These are phyloP conservation scores for Pteropus rufus DNA, from an alignment of 2,797 vertebrate genomes.

Conservation along the genomic window DNA sequence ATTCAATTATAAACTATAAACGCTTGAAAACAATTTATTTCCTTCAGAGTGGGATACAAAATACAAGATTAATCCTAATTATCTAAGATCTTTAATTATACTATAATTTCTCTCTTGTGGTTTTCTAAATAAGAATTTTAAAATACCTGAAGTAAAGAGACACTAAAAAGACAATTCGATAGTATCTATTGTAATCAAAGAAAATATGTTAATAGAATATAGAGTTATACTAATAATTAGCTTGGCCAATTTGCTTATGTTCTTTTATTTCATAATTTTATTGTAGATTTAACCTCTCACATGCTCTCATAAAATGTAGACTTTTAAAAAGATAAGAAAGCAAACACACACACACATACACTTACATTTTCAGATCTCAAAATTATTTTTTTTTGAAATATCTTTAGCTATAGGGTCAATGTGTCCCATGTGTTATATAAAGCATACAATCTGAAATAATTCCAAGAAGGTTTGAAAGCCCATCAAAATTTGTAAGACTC, in stretches of 20 bases:
- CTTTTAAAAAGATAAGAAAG: neutral
- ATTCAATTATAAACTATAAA: conserved; percentile 42
- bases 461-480: conserved; percentile 7
- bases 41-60: neutral
- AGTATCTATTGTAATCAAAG: neutral
- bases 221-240: neutral
- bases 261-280: neutral
- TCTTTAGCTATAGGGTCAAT: neutral
- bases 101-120: neutral
- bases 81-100: conserved; percentile 8
- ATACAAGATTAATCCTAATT: conserved; percentile 6
- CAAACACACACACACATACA: too few species aligned
- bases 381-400: conserved; percentile 24
- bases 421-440: neutral
- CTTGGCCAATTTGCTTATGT: neutral
- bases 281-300: neutral
- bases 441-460: neutral
- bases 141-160: neutral
- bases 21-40: conserved; percentile 36
- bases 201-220: conserved; percentile 5
- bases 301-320: neutral
- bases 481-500: neutral
- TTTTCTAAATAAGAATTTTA: conserved; percentile 25
- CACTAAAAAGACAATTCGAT: conserved; percentile 45
- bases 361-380: conserved; percentile 6